Evolutionary conservation across 2,113 vertebrate species (phyloP), one percentile per base, ranked within the genome.

Genomic region (Thunnus thynnus): DNA sequence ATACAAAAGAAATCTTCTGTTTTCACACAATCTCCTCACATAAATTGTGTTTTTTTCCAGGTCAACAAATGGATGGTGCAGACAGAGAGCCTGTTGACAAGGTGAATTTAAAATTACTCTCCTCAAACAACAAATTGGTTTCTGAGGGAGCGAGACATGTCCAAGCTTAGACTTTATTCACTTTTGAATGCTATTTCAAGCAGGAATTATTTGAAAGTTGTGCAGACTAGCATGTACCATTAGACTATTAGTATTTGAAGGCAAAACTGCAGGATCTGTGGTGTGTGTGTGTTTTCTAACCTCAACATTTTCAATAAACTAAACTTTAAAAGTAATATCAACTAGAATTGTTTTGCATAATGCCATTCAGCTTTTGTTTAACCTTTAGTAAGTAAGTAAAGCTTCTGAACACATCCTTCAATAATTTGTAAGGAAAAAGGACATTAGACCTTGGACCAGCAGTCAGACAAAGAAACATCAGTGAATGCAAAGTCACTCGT

Each of bases 71-170:
- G 56, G 85, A 92, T 14, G 84, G 70, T 14, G 25, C 64, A 72
- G 83, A 89, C 73, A 88, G 87, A 85, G 87, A 88, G 78, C 83
- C 91, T 13, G 60, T 87, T 85, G 91, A 94, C 86, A 91, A 95
- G 95, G 95, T 96, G 89, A 91, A 93, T 92, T 83, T 83, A 66
- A 83, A 83, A 78, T 80, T 50, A 85, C 80, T 88, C 82, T 91
- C 25, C 69, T 80, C 68, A 84, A 82, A 64, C 55, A 76, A 83
- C 79, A 90, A 91, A 91, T 90, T 89, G 86, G 80, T 88, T 92
- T 92, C 77, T 85, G 16, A 16, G 83, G 81, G 86, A 85, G 51
- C 25, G 16, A 83, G 76, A 65, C 60, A 79, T 81, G 72, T 82
- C 72, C 65, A 83, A 52, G 78, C 67, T 63, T 68, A 44, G 17